These are phyloP conservation scores for Dione vanillae DNA, from an alignment of 2,888 invertebrate species.

Conservation along the genomic window DNA sequence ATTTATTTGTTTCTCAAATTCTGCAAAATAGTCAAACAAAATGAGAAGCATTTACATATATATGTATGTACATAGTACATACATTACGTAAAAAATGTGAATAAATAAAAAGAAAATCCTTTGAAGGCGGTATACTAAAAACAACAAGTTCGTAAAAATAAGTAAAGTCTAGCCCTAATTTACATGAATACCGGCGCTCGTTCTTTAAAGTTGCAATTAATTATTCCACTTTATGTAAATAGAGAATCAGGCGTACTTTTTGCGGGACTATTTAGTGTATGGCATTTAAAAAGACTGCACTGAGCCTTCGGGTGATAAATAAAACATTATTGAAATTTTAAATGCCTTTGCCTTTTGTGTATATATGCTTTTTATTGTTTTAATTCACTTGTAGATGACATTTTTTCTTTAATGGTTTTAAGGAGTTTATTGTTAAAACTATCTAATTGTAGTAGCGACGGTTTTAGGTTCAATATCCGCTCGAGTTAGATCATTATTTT, in stretches of 20 bases:
- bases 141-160: conserved; percentile 47
- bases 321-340: conserved; percentile 31
- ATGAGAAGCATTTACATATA: background rate
- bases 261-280: conserved; percentile 35
- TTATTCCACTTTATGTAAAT: conserved; percentile 82
- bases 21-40: no score
- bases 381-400: background rate
- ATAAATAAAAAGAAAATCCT: background rate
- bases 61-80: background rate
- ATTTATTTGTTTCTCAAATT: no score
- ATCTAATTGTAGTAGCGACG: background rate
- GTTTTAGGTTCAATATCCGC: no score
- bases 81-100: background rate
- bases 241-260: conserved; percentile 59
- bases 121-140: conserved; percentile 23
- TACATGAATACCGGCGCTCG: conserved; percentile 75
- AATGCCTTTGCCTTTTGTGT: conserved; percentile 16
- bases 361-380: background rate
- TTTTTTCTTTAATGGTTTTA: background rate
- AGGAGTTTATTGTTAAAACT: background rate
- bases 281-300: conserved; percentile 28
- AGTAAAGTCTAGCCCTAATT: conserved; percentile 68
- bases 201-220: conserved; percentile 80
- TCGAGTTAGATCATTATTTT: no score
- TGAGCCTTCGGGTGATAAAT: conserved; percentile 27